phyloP scores from a whole-genome alignment of 2,113 vertebrate species.

The Chlorodrepanis virens region DNA sequence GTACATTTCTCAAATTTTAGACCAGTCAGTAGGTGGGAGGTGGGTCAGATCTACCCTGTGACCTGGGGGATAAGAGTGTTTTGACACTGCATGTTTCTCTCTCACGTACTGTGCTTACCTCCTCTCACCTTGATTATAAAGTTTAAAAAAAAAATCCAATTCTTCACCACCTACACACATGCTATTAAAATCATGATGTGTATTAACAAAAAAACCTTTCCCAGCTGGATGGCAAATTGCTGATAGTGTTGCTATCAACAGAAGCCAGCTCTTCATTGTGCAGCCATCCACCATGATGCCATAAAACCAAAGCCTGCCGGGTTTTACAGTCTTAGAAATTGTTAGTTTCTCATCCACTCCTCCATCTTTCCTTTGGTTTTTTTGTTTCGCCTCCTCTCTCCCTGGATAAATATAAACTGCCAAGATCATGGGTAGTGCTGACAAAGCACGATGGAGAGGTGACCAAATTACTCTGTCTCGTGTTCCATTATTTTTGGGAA shows the following conservation, averaged over 20 bases:
- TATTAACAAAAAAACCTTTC: slow-evolving; percentile 61
- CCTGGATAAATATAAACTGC: background rate
- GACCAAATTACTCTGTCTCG: background rate
- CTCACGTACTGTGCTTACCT: slow-evolving; percentile 33
- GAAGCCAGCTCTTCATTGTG: slow-evolving; percentile 19
- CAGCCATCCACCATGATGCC: background rate
- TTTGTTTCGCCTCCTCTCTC: background rate
- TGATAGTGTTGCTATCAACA: slow-evolving; percentile 13
- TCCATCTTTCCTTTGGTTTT: background rate
- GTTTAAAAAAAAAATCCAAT: slow-evolving; percentile 60
- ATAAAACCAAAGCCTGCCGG: background rate
- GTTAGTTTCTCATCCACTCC: slow-evolving; percentile 8
- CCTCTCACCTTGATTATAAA: slow-evolving; percentile 69
- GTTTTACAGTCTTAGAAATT: background rate
- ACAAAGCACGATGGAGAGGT: background rate
- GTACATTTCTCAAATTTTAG: slow-evolving; percentile 25
- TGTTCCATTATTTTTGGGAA: background rate
- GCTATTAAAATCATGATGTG: slow-evolving; percentile 67
- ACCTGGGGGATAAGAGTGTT: slow-evolving; percentile 62
- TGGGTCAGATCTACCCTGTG: slow-evolving; percentile 62
- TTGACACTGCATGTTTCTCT: slow-evolving; percentile 59
- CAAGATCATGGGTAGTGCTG: background rate
- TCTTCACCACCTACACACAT: slow-evolving; percentile 57
- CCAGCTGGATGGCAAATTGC: slow-evolving; percentile 60
- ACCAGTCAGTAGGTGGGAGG: slow-evolving; percentile 57